A percentile compares a stretch with the other conserved stretches of the same genome.
phyloP scores from a whole-genome alignment of 2,888 invertebrate species.

The Hirtodrosophila confusa region DNA sequence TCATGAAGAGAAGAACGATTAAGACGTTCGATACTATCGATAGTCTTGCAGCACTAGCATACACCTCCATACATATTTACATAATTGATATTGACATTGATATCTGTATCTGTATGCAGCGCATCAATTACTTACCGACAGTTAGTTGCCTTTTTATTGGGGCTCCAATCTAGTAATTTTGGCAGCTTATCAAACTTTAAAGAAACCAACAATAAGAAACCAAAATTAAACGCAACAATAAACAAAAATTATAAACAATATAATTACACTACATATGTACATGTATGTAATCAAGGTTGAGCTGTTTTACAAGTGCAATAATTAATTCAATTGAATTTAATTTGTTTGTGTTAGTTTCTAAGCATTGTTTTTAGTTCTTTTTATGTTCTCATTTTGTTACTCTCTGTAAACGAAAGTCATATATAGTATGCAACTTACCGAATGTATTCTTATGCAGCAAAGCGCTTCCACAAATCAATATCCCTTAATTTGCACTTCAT shows the following conservation, averaged over 20 bases:
- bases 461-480: constrained; percentile 42
- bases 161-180: constrained; percentile 17
- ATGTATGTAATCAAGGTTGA: constrained; percentile 29
- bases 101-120: constrained; percentile 35
- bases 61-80: constrained; percentile 18
- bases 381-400: constrained; percentile 35
- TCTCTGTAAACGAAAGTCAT: constrained; percentile 40
- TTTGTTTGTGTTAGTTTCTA: constrained; percentile 44
- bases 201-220: constrained; percentile 6
- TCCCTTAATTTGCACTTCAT: constrained; percentile 29
- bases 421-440: constrained; percentile 28
- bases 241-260: constrained; percentile 4
- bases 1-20: no score
- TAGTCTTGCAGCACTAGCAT: not conserved
- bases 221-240: not conserved
- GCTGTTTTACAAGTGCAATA: constrained; percentile 56
- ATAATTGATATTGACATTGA: constrained; percentile 35
- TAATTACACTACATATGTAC: not conserved
- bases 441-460: constrained; percentile 48
- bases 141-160: constrained; percentile 22
- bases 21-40: no score
- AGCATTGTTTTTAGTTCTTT: constrained; percentile 33
- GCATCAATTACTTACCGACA: constrained; percentile 51
- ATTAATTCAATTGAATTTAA: constrained; percentile 26
- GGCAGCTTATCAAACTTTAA: constrained; percentile 25